Evolutionary conservation across 2,888 invertebrate species (phyloP), one percentile per base, ranked within the genome.

Genomic region (Conchocele bisecta): DNA sequence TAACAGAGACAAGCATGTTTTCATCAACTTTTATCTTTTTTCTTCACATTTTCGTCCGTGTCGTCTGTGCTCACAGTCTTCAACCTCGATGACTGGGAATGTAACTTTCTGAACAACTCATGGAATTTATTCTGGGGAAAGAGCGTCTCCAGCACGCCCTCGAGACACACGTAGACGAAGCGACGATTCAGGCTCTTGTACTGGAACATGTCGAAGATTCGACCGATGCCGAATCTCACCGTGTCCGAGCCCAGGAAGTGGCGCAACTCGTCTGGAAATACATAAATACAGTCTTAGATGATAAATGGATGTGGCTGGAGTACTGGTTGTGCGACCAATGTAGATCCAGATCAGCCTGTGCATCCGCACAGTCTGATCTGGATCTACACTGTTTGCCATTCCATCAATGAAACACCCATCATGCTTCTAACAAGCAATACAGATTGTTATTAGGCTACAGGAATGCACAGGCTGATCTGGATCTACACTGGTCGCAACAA

Each of bases 221-320:
- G 94, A 59, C 96, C 92, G 15, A 97, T 92, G 4, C 97, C 97
- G 81, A 95, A 93, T 24, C 96, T 93, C 3, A 96, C 96, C 2
- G 97, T 96, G 88, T 97, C 97, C 44, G 95, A 95, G 0, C 98
- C 98, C 65, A 98, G 95, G 82, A 98, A 94, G 88, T 96, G 96
- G 83, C 95, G 94, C 69, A 98, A 92, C 90, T 98, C 97, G 92
- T 98, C 97, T 94, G 92, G 24, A 92, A 74, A 35, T 35, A 35
- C 37, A 35, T 13, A 11, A n/a, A 35, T 13, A 22, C 20, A 22
- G 4, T 22, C n/a, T 46, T 46, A 35, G 37, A n/a, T n/a, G n/a
- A n/a, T n/a, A n/a, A n/a, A n/a, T n/a, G n/a, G n/a, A n/a, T n/a
- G n/a, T n/a, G n/a, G n/a, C n/a, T n/a, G n/a, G n/a, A n/a, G n/a